Conservation (phyloP, 2,888 invertebrate genomes). For the Halictus quadricinctus region DNA sequence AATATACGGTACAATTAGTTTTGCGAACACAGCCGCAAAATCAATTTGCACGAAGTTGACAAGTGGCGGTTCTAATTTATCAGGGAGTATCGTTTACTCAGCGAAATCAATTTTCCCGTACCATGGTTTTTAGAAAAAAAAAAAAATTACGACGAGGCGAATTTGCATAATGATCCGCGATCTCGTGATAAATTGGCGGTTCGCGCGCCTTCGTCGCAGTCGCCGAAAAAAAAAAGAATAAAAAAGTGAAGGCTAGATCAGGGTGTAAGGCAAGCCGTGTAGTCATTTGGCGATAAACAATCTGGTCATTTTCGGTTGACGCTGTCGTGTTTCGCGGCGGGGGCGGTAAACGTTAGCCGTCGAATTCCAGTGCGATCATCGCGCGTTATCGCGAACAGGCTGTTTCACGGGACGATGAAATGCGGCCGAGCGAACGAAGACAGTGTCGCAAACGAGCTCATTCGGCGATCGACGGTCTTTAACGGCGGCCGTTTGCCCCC, state of each 20-base stretch:
- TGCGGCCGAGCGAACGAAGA: slow-evolving; percentile 18
- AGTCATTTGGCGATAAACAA: slow-evolving; percentile 6
- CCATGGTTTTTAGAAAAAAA: background rate
- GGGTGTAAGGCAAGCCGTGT: background rate
- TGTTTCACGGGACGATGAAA: slow-evolving; percentile 10
- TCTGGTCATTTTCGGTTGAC: background rate
- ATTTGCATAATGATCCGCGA: background rate
- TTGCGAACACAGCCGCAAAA: background rate
- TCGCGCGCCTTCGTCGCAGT: background rate
- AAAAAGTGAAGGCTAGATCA: background rate
- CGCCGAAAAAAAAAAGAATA: background rate
- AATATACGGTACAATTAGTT: background rate
- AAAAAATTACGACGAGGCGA: background rate
- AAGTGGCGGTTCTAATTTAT: background rate
- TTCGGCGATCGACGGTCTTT: slow-evolving; percentile 53
- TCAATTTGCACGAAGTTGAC: background rate
- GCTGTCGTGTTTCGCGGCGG: background rate
- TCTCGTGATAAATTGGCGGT: background rate
- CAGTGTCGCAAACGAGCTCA: slow-evolving; percentile 36
- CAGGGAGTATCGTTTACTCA: background rate
- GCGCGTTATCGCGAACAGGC: slow-evolving; percentile 25
- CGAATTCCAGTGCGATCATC: slow-evolving; percentile 16
- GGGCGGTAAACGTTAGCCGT: slow-evolving; percentile 13
- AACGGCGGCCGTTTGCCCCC: slow-evolving; percentile 53
- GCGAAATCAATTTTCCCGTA: background rate